Evolutionary conservation across 2,113 vertebrate genomes (phyloP).

Genomic region (Erythrocercus mccallii): DNA sequence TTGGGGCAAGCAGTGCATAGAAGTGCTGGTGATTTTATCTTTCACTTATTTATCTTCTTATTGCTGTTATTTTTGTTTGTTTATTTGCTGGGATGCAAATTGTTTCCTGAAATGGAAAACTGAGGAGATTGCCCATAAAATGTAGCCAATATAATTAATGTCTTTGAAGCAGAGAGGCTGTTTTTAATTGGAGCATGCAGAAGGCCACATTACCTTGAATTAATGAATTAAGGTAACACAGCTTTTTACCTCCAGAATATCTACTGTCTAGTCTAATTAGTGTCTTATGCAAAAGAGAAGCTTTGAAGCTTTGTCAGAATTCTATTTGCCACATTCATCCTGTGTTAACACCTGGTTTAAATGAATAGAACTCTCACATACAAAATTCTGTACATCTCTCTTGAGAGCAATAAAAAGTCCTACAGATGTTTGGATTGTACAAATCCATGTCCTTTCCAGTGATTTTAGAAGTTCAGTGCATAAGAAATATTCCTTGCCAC

Average conservation of each 20-base stretch:
- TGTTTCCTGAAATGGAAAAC: conserved; percentile 54
- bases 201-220: neutral
- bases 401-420: neutral
- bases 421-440: neutral
- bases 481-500: neutral
- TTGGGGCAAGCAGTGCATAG: conserved; percentile 34
- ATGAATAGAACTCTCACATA: neutral
- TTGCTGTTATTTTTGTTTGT: conserved; percentile 15
- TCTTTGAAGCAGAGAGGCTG: conserved; percentile 15
- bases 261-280: neutral
- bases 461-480: too few species aligned
- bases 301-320: neutral
- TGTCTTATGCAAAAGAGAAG: neutral
- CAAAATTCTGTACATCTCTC: neutral
- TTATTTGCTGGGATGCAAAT: conserved; percentile 28
- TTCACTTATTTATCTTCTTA: neutral
- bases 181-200: neutral
- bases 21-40: conserved; percentile 37
- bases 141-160: neutral
- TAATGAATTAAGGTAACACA: neutral
- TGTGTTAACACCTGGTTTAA: neutral
- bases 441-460: neutral
- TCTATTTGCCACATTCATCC: neutral
- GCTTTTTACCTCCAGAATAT: neutral
- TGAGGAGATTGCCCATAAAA: conserved; percentile 23